Percentiles rank a stretch among this genome's conserved stretches.
Conservation (phyloP, 2,888 invertebrate genomes). For the Drosophila mimica region DNA sequence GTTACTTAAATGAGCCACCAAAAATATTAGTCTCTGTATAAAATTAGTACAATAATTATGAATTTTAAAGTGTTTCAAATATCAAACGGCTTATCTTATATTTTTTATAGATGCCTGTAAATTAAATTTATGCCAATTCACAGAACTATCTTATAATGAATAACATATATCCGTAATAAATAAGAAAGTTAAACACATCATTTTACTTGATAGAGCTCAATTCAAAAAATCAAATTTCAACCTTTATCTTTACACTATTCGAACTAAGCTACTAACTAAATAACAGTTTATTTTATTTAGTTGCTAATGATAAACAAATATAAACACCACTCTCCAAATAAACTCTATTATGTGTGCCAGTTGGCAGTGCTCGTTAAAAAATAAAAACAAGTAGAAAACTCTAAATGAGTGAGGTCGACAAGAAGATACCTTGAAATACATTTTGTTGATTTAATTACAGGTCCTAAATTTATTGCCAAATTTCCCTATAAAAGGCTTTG, state of each 20-base stretch:
- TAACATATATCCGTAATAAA: not conserved
- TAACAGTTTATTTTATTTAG: conserved; percentile 1
- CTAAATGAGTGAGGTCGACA: not conserved
- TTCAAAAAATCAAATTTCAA: not conserved
- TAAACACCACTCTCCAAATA: conserved; percentile 3
- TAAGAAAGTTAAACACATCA: not conserved
- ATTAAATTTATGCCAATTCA: not conserved
- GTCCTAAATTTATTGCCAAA: not conserved
- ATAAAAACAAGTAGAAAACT: not conserved
- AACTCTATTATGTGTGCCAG: conserved; percentile 3
- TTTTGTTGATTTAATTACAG: not conserved
- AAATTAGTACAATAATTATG: not conserved
- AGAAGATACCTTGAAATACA: not conserved
- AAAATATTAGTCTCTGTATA: not conserved
- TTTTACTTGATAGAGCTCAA: not conserved
- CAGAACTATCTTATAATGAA: not conserved
- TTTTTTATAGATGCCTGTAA: not conserved
- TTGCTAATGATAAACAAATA: conserved; percentile 17
- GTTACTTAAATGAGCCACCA: not conserved
- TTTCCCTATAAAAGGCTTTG: not conserved
- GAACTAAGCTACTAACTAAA: not conserved
- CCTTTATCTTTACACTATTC: not conserved
- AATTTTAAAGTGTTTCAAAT: not conserved
- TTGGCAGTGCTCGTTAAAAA: not conserved
- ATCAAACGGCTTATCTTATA: too few species aligned